Evolutionary conservation across 2,797 vertebrate genomes (phyloP).

Genomic region (Hypotaenidia philippensis): DNA sequence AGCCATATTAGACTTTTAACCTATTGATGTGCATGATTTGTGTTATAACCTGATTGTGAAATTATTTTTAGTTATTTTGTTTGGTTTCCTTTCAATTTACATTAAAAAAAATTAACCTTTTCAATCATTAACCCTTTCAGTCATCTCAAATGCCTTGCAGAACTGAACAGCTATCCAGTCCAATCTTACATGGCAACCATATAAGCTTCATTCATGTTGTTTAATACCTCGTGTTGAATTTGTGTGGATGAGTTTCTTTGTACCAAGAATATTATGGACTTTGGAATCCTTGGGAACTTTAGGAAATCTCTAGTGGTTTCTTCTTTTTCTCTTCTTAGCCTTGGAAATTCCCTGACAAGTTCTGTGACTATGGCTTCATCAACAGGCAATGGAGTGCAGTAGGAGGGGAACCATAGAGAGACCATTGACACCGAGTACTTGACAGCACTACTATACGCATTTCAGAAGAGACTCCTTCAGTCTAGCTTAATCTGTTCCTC

Average conservation of each 20-base stretch:
- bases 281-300: neutral
- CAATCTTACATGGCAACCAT: neutral
- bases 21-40: neutral
- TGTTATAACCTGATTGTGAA: neutral
- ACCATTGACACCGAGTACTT: neutral
- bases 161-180: neutral
- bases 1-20: neutral
- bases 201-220: fast-evolving
- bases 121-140: neutral
- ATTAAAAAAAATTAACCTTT: neutral
- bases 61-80: neutral
- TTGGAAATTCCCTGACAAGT: neutral
- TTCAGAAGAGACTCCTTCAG: neutral
- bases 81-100: neutral
- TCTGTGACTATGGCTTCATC: neutral
- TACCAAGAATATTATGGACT: neutral
- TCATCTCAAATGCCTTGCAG: neutral
- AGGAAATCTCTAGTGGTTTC: neutral
- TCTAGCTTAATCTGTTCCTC: neutral
- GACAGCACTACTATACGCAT: neutral
- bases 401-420: neutral
- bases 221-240: neutral
- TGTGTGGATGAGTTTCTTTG: neutral
- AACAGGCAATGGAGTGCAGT: neutral
- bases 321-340: neutral